Percentiles rank a stretch among this genome's conserved stretches.
Conservation (phyloP, 2,888 invertebrate genomes). For the Nomada flava region DNA sequence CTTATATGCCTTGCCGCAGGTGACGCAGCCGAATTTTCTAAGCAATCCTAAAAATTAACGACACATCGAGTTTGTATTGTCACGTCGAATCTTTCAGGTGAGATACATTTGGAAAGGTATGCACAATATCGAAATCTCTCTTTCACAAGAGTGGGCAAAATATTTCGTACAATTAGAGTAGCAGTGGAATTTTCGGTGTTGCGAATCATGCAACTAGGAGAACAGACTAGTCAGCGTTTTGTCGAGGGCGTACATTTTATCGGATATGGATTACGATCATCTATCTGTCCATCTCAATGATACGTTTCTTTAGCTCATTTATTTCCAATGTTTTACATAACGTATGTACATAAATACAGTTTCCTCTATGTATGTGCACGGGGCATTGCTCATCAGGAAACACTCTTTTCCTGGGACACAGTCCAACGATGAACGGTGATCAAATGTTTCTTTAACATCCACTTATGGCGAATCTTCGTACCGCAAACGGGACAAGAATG, state of each 20-base stretch:
- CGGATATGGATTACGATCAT: too few species aligned
- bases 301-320: slow-evolving; percentile 23
- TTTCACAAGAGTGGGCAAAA: too few species aligned
- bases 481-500: slow-evolving; percentile 83
- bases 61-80: slow-evolving; percentile 24
- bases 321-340: slow-evolving; percentile 27
- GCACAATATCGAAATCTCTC: too few species aligned
- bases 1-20: slow-evolving; percentile 77
- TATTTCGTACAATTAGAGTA: too few species aligned
- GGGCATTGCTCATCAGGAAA: neutral
- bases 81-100: neutral
- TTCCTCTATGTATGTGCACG: neutral
- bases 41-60: slow-evolving; percentile 48
- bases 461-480: slow-evolving; percentile 82
- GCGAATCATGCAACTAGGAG: too few species aligned
- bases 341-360: slow-evolving; percentile 34
- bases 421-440: slow-evolving; percentile 76
- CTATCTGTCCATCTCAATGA: too few species aligned
- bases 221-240: too few species aligned
- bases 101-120: too few species aligned
- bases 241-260: too few species aligned
- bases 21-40: slow-evolving; percentile 46
- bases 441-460: slow-evolving; percentile 82
- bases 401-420: slow-evolving; percentile 61
- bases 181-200: too few species aligned